Conservation (phyloP, 2,888 invertebrate genomes). For the Lepidochitona cinerea region DNA sequence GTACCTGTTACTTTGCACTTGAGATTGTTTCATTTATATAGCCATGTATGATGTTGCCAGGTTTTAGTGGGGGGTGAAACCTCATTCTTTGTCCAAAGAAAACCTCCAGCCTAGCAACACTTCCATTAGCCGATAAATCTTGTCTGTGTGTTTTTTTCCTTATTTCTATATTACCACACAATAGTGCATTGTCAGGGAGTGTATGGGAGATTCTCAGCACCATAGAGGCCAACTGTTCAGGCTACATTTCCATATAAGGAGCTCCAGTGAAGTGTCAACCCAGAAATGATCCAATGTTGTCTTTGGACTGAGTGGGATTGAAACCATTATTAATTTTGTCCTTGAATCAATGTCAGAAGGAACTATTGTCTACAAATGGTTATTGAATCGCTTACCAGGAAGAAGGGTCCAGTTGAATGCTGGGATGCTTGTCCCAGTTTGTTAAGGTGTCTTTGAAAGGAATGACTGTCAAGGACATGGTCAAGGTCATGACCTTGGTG, state of each 20-base stretch:
- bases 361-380: no score
- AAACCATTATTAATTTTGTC: no score
- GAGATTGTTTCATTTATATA: no score
- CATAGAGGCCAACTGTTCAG: no score
- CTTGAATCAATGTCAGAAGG: no score
- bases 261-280: background rate
- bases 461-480: constrained; percentile 16
- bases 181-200: no score
- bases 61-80: no score
- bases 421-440: constrained; percentile 20
- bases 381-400: constrained; percentile 22
- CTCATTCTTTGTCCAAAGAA: no score
- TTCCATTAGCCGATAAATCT: background rate
- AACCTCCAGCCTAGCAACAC: background rate
- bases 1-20: no score
- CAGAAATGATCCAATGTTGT: background rate
- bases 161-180: no score
- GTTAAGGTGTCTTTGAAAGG: constrained; percentile 11
- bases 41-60: no score
- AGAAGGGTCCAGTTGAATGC: constrained; percentile 23
- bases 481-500: constrained; percentile 23
- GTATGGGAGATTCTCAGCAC: no score
- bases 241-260: background rate
- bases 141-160: background rate
- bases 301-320: background rate